Conservation (phyloP, 2,888 invertebrate genomes). For the Ornithoptera priamus region DNA sequence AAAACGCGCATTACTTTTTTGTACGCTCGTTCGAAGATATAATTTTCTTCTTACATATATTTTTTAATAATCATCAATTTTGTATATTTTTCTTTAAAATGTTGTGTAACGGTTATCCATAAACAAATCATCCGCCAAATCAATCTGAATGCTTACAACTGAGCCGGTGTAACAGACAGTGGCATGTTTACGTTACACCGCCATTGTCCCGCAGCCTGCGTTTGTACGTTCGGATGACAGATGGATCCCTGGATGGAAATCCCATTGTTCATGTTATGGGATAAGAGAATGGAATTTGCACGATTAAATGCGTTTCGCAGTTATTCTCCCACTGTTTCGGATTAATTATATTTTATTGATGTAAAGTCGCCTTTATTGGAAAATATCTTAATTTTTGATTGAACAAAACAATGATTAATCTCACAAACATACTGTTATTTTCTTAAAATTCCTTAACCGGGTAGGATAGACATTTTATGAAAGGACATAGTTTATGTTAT, state of each 20-base stretch:
- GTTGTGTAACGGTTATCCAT: background rate
- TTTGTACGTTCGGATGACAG: slow-evolving; percentile 62
- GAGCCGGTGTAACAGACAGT: slow-evolving; percentile 47
- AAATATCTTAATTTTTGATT: background rate
- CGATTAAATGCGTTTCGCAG: slow-evolving; percentile 23
- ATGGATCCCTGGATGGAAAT: slow-evolving; percentile 49
- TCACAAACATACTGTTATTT: too few species aligned
- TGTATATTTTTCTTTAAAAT: too few species aligned
- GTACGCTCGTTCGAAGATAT: too few species aligned
- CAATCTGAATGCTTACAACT: slow-evolving; percentile 51
- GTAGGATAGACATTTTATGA: too few species aligned
- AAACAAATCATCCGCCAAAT: slow-evolving; percentile 58
- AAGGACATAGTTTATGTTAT: too few species aligned
- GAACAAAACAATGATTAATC: too few species aligned
- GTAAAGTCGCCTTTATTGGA: background rate
- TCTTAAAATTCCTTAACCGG: too few species aligned
- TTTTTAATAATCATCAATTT: too few species aligned
- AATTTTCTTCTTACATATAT: too few species aligned
- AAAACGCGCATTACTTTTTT: too few species aligned
- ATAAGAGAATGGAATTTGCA: slow-evolving; percentile 27
- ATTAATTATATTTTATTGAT: slow-evolving; percentile 15
- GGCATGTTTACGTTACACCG: slow-evolving; percentile 44
- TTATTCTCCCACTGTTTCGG: slow-evolving; percentile 5
- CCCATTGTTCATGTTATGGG: slow-evolving; percentile 48
- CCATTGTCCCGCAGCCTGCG: slow-evolving; percentile 53